Base-by-base conservation (phyloP, 2,797 vertebrate species). In the Sarcophilus harrisii region DNA sequence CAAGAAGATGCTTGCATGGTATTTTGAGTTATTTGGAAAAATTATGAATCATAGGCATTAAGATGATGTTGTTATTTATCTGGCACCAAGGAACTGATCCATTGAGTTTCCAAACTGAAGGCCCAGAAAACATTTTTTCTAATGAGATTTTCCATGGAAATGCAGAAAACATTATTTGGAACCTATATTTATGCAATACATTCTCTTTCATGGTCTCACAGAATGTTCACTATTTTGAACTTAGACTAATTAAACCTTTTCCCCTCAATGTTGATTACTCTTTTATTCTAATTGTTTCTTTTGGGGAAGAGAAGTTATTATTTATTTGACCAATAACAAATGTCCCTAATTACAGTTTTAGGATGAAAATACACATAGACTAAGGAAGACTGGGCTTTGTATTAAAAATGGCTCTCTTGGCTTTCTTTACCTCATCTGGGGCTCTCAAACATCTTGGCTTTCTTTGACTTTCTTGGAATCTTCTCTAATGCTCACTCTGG, bases 91-190 rank as follows among this genome's bases (percentile, higher is more conserved):
- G 93, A 96, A 21, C n/a, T 59, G 96, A 94, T 93, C 87, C 93
- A 95, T 96, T 91, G 49, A 95, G 95, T 97, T 98, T 97, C 96
- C 97, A 97, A 94, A 94, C 91, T 62, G 91, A 96, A 94, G 95
- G 92, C 92, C 95, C 96, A 97, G 95, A 97, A 97, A 94, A 96
- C 92, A 94, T 95, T 96, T 97, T 96, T n/a, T 90, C 91, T 95
- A 92, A 90, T 96, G 95, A 94, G 14, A 54, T 96, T 98, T 97
- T 97, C 97, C 94, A 95, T 92, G 92, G 96, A 93, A 97, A 97
- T 95, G 57, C 24, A 91, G 57, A 96, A 97, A 97, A 97, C 95
- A 95, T 95, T 60, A 16, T 95, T 97, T 97, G 95, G 95, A 97
- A 95, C 58, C 94, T 92, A 81, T 29, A 14, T 94, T 96, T 95